Base-by-base conservation (phyloP, 2,113 vertebrate species). In the Brachirus orientalis region DNA sequence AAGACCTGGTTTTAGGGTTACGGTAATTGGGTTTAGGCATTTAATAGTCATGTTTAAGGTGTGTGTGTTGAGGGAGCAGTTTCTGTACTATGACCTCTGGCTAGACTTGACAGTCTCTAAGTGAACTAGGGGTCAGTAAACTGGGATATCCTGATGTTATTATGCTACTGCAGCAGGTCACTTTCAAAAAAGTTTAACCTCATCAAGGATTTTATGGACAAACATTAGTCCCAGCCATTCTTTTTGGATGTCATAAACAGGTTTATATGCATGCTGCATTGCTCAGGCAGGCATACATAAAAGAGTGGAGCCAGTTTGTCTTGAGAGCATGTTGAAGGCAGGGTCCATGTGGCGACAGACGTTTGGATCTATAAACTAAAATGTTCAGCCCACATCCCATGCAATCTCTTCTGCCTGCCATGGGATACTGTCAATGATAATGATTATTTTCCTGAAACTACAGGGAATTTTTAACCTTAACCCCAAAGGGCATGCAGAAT, bases 51-150 rank as follows among this genome's bases (percentile, higher is more conserved):
- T n/a, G n/a, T n/a, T n/a, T n/a, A n/a, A n/a, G n/a, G n/a, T n/a
- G n/a, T 71, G 70, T 60, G 51, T 66, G 48, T 56, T 66, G 78
- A 72, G 89, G 77, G 81, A 87, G 60, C 83, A 70, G 78, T 88
- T 79, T 57, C 64, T 89, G 82, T 91, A 89, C 88, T 91, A 54
- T 92, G 90, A 90, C 91, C 92, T 92, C 90, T 89, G 91, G 90
- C 86, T 72, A 86, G 84, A 85, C 80, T 79, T 67, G 77, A 85
- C 83, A 75, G 72, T 80, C 85, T 88, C 77, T 80, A 68, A 72
- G 75, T 65, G 4, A 53, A 55, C 76, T 80, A 68, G 71, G 81
- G 73, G n/a, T 13, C 46, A 9, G 61, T 63, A 19, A 65, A 75
- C 28, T 58, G 35, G 60, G 46, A 57, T 20, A 13, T 16, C 45